Evolutionary conservation across 1,140 invertebrate genomes (phyloP).

Genomic region (Scaptodrosophila lebanonensis): DNA sequence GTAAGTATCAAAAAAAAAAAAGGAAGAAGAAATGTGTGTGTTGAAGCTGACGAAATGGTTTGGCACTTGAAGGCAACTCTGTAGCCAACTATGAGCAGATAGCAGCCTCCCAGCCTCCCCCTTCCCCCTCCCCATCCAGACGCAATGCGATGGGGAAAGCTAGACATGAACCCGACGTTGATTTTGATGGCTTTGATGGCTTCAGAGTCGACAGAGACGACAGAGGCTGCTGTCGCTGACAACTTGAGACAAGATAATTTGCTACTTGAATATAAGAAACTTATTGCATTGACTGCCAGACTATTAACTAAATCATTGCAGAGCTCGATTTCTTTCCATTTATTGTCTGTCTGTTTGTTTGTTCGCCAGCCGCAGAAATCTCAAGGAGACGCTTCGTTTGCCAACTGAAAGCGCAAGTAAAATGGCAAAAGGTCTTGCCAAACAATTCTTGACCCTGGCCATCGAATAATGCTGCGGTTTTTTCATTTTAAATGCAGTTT

Average conservation of each 20-base stretch:
- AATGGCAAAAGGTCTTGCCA: constrained; percentile 8
- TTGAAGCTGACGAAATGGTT: constrained; percentile 42
- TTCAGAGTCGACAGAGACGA: no score
- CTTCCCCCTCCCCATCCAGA: no score
- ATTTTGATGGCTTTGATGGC: not conserved
- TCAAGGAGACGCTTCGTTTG: constrained; percentile 20
- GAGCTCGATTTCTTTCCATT: not conserved
- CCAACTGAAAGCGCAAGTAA: constrained; percentile 10
- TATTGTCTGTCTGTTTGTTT: not conserved
- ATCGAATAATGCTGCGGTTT: constrained; percentile 16
- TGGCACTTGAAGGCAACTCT: constrained; percentile 39
- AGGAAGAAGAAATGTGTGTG: constrained; percentile 35
- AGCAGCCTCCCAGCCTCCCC: not conserved
- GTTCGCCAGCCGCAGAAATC: not conserved
- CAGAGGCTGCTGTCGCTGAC: constrained; percentile 49
- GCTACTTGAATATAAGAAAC: constrained; percentile 53
- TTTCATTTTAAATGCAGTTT: constrained; percentile 28
- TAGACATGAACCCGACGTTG: no score
- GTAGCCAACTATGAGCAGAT: constrained; percentile 19
- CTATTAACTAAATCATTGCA: constrained; percentile 19
- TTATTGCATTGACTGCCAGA: constrained; percentile 33
- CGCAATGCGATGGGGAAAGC: no score
- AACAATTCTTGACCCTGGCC: constrained; percentile 13
- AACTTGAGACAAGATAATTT: constrained; percentile 73
- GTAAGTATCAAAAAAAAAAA: constrained; percentile 8